Evolutionary conservation across 2,797 vertebrate species (phyloP), one percentile per base, ranked within the genome.

Genomic region (Gallinago stenura): DNA sequence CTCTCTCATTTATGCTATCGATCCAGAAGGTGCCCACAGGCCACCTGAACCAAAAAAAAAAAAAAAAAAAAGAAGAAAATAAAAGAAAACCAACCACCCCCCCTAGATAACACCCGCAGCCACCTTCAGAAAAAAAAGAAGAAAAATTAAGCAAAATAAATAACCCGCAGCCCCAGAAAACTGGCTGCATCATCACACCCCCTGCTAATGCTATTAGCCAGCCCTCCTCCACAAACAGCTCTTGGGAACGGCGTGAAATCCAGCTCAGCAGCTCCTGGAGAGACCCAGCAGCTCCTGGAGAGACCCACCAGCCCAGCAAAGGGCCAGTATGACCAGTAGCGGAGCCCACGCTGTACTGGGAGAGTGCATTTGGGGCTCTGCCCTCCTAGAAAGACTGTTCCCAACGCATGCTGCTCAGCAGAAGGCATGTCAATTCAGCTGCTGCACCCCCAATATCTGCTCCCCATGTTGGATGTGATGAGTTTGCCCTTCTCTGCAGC

Each of bases 151-250:
- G 66, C 26, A 22, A 92, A 95, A 95, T 84, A 89, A 97, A 90
- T 79, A 90, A 90, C 70, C 86, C 1, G 17, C 79, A 87, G 87
- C 84, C 87, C 93, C 90, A 90, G 88, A 82, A 92, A 88, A 71
- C 66, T 20, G 88, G 37, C 80, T 86, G 92, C 94, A 82, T 93
- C 94, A 70, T 91, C 89, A 45, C 91, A 71, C 76, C 50, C 85
- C 79, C 93, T 61, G 57, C 82, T 86, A 91, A 61, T 18, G 66
- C 93, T 66, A 71, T 92, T 80, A 90, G 90, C 82, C 85, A 83
- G 87, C 87, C 80, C 89, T 89, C 93, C 91, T 73, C 89, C 76
- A 2, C 85, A 68, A 56, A 8, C 9, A 2, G 90, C 93, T 87
- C 89, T 50, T 54, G 62, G 90, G 83, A 92, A 79, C 58, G 6